Percentiles rank a stretch among this genome's conserved stretches.
Conservation (phyloP, 2,113 vertebrate genomes). For the Excalfactoria chinensis region DNA sequence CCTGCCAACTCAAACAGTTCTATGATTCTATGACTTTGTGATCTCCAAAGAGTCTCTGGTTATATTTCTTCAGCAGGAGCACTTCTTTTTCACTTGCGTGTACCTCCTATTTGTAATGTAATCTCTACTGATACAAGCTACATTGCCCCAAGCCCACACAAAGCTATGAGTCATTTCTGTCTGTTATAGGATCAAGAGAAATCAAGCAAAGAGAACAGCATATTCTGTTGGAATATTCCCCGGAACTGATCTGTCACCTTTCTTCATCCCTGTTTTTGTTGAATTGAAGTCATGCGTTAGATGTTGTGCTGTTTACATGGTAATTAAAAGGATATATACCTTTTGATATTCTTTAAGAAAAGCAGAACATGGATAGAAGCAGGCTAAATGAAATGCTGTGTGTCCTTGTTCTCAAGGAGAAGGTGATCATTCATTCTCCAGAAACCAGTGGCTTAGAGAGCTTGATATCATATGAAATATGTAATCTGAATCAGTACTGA, state of each 20-base stretch:
- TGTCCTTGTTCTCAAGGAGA: constrained; percentile 20
- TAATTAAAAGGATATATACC: background rate
- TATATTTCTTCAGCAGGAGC: background rate
- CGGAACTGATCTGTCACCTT: background rate
- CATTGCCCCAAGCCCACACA: background rate
- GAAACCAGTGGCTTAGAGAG: background rate
- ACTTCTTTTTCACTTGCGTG: background rate
- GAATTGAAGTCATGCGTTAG: background rate
- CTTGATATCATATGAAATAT: background rate
- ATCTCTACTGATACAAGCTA: background rate
- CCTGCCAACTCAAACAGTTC: too few relatives aligned
- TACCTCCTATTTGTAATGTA: background rate
- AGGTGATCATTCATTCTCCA: background rate
- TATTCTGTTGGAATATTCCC: background rate
- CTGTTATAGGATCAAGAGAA: background rate
- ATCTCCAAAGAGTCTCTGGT: too few relatives aligned
- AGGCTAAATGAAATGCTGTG: background rate
- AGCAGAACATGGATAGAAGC: background rate
- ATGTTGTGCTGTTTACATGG: background rate
- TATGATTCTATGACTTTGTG: too few relatives aligned
- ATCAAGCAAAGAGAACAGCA: background rate
- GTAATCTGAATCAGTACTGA: background rate
- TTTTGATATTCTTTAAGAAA: background rate
- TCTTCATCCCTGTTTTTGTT: background rate
- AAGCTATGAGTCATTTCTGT: background rate